Percentiles rank a stretch among this genome's conserved stretches.
Conservation (phyloP, 2,888 invertebrate species). For the Corythucha ciliata region DNA sequence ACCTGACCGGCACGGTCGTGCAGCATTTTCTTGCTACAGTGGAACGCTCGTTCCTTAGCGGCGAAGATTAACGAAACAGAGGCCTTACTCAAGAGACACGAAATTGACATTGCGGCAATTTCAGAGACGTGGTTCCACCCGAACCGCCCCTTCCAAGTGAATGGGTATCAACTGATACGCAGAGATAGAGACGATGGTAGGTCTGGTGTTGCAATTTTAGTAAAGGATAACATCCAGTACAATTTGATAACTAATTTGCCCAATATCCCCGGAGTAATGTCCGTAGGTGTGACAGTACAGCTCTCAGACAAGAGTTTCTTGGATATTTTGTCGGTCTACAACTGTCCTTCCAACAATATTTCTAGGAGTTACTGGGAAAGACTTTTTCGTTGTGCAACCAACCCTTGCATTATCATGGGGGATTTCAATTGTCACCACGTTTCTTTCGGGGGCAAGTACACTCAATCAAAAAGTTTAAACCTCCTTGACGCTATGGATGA, state of each 20-base stretch:
- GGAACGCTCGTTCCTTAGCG: slow-evolving; percentile 4
- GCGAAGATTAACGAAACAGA: background rate
- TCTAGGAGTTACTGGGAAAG: background rate
- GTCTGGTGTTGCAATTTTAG: background rate
- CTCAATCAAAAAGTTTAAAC: background rate
- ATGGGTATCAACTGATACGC: background rate
- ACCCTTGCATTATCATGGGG: slow-evolving; percentile 2
- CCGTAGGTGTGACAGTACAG: too few species aligned
- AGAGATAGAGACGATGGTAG: background rate
- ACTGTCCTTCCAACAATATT: too few species aligned
- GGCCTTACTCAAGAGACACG: background rate
- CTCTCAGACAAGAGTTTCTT: too few species aligned
- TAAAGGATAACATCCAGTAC: background rate
- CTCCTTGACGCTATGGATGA: background rate
- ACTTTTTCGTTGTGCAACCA: background rate
- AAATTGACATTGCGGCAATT: background rate
- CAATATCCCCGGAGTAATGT: too few species aligned
- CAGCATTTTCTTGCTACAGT: background rate
- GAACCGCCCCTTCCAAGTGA: background rate
- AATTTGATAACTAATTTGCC: background rate
- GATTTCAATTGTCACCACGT: slow-evolving; percentile 12
- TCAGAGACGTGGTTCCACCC: slow-evolving; percentile 8
- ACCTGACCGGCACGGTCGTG: too few species aligned
- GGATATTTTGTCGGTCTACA: too few species aligned
- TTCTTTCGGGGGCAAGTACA: background rate